A percentile compares a stretch with the other conserved stretches of the same genome.
Conservation (phyloP, 2,888 invertebrate genomes). For the Eucriotettix oculatus region DNA sequence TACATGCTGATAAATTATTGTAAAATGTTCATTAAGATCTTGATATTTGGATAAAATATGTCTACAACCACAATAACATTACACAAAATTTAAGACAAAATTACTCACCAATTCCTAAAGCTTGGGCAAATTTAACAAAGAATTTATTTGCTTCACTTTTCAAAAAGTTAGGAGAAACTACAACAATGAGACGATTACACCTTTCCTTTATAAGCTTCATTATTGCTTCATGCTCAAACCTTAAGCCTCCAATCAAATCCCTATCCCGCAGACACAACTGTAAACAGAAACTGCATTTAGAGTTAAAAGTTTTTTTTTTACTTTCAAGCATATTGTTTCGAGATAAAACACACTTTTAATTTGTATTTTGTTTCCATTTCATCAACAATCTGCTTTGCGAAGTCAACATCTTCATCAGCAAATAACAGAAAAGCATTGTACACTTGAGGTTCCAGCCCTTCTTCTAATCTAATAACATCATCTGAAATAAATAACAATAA, state of each 20-base stretch:
- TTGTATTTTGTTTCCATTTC: constrained; percentile 42
- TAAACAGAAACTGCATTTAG: constrained; percentile 11
- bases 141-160: constrained; percentile 58
- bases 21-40: neutral
- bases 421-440: constrained; percentile 69
- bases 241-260: constrained; percentile 50
- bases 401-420: constrained; percentile 52
- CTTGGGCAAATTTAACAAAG: constrained; percentile 64
- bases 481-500: constrained; percentile 23
- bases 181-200: constrained; percentile 60
- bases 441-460: constrained; percentile 35
- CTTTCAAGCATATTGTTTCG: neutral
- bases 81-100: neutral
- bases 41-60: neutral
- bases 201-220: constrained; percentile 56
- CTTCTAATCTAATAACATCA: constrained; percentile 31
- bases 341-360: constrained; percentile 36
- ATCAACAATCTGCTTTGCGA: constrained; percentile 46
- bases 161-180: constrained; percentile 62
- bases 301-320: neutral
- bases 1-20: neutral
- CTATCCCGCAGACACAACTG: constrained; percentile 60
- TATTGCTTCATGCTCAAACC: constrained; percentile 54
- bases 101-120: constrained; percentile 55
- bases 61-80: neutral